Base-by-base conservation (phyloP, 2,888 invertebrate species). In the Agonopterix subpropinquella region DNA sequence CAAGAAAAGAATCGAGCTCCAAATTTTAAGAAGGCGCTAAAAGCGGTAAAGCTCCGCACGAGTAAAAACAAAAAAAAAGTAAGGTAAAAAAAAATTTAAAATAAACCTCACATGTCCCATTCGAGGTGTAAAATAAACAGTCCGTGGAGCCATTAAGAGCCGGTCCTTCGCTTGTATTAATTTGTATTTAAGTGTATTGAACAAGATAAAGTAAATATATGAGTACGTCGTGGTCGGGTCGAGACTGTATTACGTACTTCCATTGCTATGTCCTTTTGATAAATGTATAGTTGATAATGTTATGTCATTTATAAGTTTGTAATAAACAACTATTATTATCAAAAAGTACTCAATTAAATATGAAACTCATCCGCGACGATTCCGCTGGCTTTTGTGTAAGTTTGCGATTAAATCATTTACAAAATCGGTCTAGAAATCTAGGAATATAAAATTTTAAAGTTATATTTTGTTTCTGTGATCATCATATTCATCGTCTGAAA, bases 181-280 rank as follows among this genome's bases (percentile, higher is more conserved):
- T 88, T 88, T 88, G 87, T 88, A 87, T 88, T 88, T 85, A 88
- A 87, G 87, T 86, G 86, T 87, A 87, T 81, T 84, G 83, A 79
- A 86, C 87, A 87, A 86, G 87, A 87, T 87, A 87, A 87, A 83
- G 72, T 78, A 79, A 87, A 87, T 86, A 87, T 86, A 85, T 79
- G 80, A 75, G 75, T 71, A 70, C 76, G 70, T 56, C 64, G 56
- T 55, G 64, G 64, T 55, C 61, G 67, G 76, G 72, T 73, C 74
- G 67, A 53, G 72, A 56, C 37, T 43, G 39, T 45, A 35, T 44
- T 44, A 44, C 44, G 36, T 44, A 36, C 28, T 36, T 11, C 11
- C 11, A 35, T n/a, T 10, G 36, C 44, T 8, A 44, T 44, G 44
- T 36, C 44, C 28, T 36, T 36, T 44, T 8, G 7, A 36, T 36